Evolutionary conservation across 2,888 invertebrate species (phyloP), one percentile per base, ranked within the genome.

Genomic region (Bembecia ichneumoniformis): DNA sequence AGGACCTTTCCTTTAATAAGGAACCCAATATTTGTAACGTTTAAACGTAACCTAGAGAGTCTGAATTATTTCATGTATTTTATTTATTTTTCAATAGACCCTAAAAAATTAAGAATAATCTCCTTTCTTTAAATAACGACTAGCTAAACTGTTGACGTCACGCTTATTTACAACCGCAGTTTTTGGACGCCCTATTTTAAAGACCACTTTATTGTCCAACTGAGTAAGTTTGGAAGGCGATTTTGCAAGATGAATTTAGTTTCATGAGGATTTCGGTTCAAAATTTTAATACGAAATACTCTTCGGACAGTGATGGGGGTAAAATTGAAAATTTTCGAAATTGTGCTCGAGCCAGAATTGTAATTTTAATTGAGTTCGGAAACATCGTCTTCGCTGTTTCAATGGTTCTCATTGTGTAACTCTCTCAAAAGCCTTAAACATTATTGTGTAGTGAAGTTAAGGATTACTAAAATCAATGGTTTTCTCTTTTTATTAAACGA

Each of bases 181-280:
- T 59, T 57, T 60, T 57, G 59, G 52, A 51, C 51, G 49, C 54
- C 58, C 54, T 62, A 66, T 67, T 67, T 65, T 55, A 60, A 47
- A 55, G 53, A 47, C 56, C 49, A 15, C 13, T 55, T 57, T 62
- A 67, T 67, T 67, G 66, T 63, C 63, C 58, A 47, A 55, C 54
- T 58, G 60, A 67, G 55, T 58, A 61, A 67, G 59, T 60, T 58
- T 48, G 50, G 17, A 17, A 7, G 11, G 9, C 5, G 44, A 44
- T 44, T 15, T 15, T 4, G 44, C 11, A 44, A 44, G 44, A 44
- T 44, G 15, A 44, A 44, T 44, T 44, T 44, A 44, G 44, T 44
- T 44, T 44, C 14, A 11, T 15, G 16, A 44, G 15, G 44, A 44
- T 15, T 44, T 40, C 40, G 40, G 14, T 16, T 44, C 16, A 44